phyloP scores from a whole-genome alignment of 2,888 invertebrate genomes.

The Agonopterix alstromeriana region DNA sequence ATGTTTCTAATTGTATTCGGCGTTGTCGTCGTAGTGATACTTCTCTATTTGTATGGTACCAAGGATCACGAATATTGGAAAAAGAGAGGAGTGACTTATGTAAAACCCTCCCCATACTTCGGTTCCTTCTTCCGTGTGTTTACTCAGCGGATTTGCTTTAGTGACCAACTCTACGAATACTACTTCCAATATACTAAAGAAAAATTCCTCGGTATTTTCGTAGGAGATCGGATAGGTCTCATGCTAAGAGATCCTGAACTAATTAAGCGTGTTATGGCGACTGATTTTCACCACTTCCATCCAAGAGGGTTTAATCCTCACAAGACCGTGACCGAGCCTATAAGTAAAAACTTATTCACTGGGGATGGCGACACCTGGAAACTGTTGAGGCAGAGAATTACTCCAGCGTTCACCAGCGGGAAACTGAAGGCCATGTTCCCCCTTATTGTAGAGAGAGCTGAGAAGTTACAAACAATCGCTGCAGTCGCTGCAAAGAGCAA shows the following conservation, averaged over 20 bases:
- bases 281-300: constrained; percentile 50
- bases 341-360: constrained; percentile 55
- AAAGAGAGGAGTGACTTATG: constrained; percentile 48
- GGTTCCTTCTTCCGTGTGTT: constrained; percentile 47
- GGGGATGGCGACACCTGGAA: constrained; percentile 61
- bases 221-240: constrained; percentile 42
- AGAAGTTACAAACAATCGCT: constrained; percentile 33
- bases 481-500: constrained; percentile 34
- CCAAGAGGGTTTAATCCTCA: constrained; percentile 47
- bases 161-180: constrained; percentile 40
- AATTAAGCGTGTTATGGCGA: constrained; percentile 45
- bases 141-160: constrained; percentile 39
- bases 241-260: constrained; percentile 56
- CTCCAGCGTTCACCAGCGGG: constrained; percentile 56
- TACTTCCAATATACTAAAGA: constrained; percentile 53
- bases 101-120: constrained; percentile 39
- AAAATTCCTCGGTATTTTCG: constrained; percentile 51
- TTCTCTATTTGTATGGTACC: constrained; percentile 40
- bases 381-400: constrained; percentile 53
- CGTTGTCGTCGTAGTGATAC: neutral
- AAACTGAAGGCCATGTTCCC: constrained; percentile 65
- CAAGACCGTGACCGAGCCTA: constrained; percentile 47
- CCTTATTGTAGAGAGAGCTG: constrained; percentile 51
- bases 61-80: constrained; percentile 51
- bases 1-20: constrained; percentile 1